phyloP scores from a whole-genome alignment of 1,140 invertebrate species.

The Drosophila leontia region DNA sequence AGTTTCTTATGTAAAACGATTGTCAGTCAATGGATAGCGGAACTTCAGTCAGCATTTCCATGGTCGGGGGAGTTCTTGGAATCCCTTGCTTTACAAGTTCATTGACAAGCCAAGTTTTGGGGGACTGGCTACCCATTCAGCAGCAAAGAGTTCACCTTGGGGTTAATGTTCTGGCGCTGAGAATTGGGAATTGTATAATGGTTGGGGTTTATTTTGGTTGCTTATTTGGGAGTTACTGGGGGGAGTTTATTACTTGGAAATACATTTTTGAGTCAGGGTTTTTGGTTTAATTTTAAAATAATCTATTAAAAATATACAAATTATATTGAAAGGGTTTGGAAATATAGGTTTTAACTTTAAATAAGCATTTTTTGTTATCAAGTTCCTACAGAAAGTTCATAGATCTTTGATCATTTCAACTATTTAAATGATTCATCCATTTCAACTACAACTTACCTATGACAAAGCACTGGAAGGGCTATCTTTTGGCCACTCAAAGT shows the following conservation, averaged over 20 bases:
- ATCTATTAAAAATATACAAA: too few species aligned
- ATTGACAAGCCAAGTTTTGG: slow-evolving; percentile 45
- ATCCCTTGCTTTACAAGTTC: slow-evolving; percentile 45
- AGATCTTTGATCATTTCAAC: too few species aligned
- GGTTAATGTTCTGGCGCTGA: slow-evolving; percentile 44
- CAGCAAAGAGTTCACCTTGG: slow-evolving; percentile 6
- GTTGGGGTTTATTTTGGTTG: slow-evolving; percentile 6
- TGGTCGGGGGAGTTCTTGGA: slow-evolving; percentile 39
- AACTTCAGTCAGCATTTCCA: slow-evolving; percentile 60
- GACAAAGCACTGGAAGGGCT: neutral
- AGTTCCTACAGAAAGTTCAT: too few species aligned
- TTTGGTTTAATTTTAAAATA: slow-evolving; percentile 1
- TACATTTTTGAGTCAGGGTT: neutral
- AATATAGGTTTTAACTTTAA: neutral
- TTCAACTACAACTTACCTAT: neutral
- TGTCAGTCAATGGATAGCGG: slow-evolving; percentile 18
- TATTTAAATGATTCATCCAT: neutral
- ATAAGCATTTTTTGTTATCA: neutral
- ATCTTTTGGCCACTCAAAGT: neutral
- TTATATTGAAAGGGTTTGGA: neutral
- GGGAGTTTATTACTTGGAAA: neutral
- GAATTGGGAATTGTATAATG: slow-evolving; percentile 9
- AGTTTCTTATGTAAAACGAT: slow-evolving; percentile 12
- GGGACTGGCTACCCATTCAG: slow-evolving; percentile 27
- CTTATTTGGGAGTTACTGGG: neutral